phyloP scores from a whole-genome alignment of 2,888 invertebrate species.

The Rhynchonema sp. region DNA sequence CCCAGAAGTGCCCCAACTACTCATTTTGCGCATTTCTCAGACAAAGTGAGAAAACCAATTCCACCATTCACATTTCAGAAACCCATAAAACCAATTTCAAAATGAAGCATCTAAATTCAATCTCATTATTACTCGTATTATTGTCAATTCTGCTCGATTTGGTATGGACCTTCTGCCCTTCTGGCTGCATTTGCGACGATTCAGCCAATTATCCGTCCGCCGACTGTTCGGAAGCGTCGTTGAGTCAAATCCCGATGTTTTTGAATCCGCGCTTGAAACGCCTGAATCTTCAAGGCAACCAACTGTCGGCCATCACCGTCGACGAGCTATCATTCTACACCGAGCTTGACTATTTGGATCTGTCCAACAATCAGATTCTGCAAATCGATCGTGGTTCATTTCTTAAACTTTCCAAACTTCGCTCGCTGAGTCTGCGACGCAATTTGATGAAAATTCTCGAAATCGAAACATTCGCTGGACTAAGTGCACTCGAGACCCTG shows the following conservation, averaged over 20 bases:
- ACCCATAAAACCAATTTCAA: too few species aligned
- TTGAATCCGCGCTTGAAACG: slow-evolving; percentile 8
- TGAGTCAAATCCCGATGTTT: slow-evolving; percentile 8
- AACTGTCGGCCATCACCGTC: slow-evolving; percentile 2
- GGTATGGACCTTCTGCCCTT: slow-evolving; percentile 7
- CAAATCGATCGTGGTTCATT: slow-evolving; percentile 8
- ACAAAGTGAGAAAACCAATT: too few species aligned
- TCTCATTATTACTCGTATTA: too few species aligned
- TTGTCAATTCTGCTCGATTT: too few species aligned
- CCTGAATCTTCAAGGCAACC: slow-evolving; percentile 7
- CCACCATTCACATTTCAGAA: too few species aligned
- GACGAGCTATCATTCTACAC: slow-evolving; percentile 1
- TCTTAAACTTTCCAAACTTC: slow-evolving; percentile 3
- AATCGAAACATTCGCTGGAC: slow-evolving; percentile 5
- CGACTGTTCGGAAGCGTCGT: slow-evolving; percentile 6
- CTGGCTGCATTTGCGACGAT: slow-evolving; percentile 7
- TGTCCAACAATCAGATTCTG: slow-evolving; percentile 6
- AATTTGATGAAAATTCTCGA: slow-evolving; percentile 1
- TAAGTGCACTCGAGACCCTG: slow-evolving; percentile 1
- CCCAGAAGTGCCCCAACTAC: too few species aligned
- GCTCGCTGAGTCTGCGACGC: neutral
- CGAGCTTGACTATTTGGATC: slow-evolving; percentile 8
- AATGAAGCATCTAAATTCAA: too few species aligned
- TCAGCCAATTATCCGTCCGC: neutral
- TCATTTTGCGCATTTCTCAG: too few species aligned